Percentiles rank a stretch among this genome's conserved stretches.
phyloP scores from a whole-genome alignment of 2,888 invertebrate genomes.

The Alentia gelatinosa region DNA sequence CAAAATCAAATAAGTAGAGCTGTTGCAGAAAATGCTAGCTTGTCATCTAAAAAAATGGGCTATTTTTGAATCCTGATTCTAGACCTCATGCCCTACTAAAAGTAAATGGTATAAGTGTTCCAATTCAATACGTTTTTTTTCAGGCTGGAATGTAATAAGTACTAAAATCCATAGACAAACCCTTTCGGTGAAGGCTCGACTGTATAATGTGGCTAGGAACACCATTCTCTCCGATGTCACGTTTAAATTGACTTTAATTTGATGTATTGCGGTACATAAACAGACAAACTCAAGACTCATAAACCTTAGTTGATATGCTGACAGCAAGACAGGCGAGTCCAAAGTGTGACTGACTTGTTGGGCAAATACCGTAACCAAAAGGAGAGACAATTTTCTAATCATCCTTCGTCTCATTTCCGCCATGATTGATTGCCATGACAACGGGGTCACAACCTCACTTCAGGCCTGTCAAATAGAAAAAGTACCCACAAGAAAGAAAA shows the following conservation, averaged over 20 bases:
- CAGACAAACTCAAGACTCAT: neutral
- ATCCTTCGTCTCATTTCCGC: neutral
- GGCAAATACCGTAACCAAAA: neutral
- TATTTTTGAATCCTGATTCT: too few species aligned
- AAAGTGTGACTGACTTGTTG: neutral
- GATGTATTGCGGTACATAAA: neutral
- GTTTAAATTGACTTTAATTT: neutral
- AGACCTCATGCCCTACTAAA: too few species aligned
- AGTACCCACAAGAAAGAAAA: too few species aligned
- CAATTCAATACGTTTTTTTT: too few species aligned
- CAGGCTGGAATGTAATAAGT: too few species aligned
- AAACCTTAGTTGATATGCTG: neutral
- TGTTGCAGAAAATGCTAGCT: too few species aligned
- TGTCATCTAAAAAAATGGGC: too few species aligned
- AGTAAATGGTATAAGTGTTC: too few species aligned
- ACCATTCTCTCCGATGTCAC: neutral
- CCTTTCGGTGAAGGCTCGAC: too few species aligned
- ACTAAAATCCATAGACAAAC: too few species aligned
- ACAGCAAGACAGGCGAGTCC: neutral
- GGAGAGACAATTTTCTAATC: neutral
- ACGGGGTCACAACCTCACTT: neutral
- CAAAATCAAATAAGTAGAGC: too few species aligned
- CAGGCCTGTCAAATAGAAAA: neutral
- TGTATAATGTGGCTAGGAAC: neutral
- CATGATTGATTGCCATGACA: neutral